These are phyloP conservation scores for Darevskia nairensis DNA, from an alignment of 2,797 vertebrate genomes.

Conservation along the genomic window DNA sequence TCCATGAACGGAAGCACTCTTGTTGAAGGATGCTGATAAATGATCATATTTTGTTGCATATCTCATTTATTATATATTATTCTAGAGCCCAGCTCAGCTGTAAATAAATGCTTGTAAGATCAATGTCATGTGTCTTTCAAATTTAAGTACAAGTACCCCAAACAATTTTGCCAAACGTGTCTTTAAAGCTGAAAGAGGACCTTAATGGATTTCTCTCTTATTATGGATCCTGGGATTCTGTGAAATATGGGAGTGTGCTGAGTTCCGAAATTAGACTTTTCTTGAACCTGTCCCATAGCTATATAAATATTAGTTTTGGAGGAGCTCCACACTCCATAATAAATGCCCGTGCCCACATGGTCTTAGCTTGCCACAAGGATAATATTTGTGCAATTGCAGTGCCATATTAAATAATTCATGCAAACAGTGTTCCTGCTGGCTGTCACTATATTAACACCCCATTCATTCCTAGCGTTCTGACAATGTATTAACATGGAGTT, in stretches of 20 bases:
- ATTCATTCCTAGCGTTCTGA: constrained; percentile 36
- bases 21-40: too few species aligned
- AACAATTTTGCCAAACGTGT: not conserved
- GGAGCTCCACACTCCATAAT: not conserved
- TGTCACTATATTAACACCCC: constrained; percentile 33
- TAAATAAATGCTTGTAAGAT: not conserved
- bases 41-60: not conserved
- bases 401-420: constrained; percentile 42
- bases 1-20: too few species aligned
- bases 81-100: not conserved
- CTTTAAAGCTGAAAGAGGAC: not conserved
- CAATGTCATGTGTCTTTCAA: not conserved
- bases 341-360: not conserved
- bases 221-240: not conserved
- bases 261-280: constrained; percentile 4
- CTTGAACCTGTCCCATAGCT: not conserved
- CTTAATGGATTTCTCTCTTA: not conserved
- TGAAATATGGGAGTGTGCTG: not conserved
- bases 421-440: constrained; percentile 42
- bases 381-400: constrained; percentile 40
- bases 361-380: constrained; percentile 27
- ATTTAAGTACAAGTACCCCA: not conserved
- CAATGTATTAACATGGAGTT: constrained; percentile 38
- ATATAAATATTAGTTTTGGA: constrained; percentile 18
- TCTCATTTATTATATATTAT: not conserved